A percentile compares a stretch with the other conserved stretches of the same genome.
These are phyloP conservation scores for Xanthia icteritia DNA, from an alignment of 2,888 invertebrate genomes.

Conservation along the genomic window DNA sequence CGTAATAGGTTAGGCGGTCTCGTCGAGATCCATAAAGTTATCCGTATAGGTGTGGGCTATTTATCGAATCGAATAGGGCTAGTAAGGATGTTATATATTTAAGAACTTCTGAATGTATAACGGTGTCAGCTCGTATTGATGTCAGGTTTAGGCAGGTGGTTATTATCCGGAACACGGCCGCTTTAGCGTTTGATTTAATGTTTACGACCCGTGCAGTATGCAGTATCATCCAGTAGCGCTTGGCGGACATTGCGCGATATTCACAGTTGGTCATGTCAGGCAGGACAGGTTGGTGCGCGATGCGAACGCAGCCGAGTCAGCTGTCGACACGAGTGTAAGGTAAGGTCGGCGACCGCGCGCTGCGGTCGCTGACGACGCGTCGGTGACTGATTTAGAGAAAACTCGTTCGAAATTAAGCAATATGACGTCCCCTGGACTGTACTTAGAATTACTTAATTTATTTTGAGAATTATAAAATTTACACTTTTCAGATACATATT, in stretches of 20 bases:
- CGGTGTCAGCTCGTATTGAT: conserved; percentile 84
- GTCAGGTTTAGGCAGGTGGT: conserved; percentile 86
- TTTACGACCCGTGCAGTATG: conserved; percentile 83
- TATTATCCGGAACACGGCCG: conserved; percentile 85
- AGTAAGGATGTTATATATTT: conserved; percentile 85
- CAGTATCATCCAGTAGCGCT: conserved; percentile 74
- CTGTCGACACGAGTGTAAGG: conserved; percentile 80
- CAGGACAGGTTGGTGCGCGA: conserved; percentile 70
- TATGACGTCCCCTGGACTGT: conserved; percentile 89
- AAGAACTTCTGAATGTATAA: conserved; percentile 86
- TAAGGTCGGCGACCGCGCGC: conserved; percentile 73
- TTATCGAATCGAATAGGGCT: conserved; percentile 86
- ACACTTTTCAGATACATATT: conserved; percentile 87
- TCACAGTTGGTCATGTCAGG: conserved; percentile 75
- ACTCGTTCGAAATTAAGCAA: conserved; percentile 86
- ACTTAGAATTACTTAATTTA: conserved; percentile 90
- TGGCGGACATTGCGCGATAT: conserved; percentile 73
- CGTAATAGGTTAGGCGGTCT: conserved; percentile 82
- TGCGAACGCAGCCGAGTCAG: conserved; percentile 80
- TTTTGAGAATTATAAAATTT: conserved; percentile 89
- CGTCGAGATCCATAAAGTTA: conserved; percentile 81
- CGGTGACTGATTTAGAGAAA: conserved; percentile 88
- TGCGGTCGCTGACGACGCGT: conserved; percentile 80
- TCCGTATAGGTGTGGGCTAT: conserved; percentile 88
- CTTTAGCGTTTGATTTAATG: conserved; percentile 85